A percentile compares a stretch with the other conserved stretches of the same genome.
Evolutionary conservation across 2,888 invertebrate genomes (phyloP).

Genomic region (Dione vanillae): DNA sequence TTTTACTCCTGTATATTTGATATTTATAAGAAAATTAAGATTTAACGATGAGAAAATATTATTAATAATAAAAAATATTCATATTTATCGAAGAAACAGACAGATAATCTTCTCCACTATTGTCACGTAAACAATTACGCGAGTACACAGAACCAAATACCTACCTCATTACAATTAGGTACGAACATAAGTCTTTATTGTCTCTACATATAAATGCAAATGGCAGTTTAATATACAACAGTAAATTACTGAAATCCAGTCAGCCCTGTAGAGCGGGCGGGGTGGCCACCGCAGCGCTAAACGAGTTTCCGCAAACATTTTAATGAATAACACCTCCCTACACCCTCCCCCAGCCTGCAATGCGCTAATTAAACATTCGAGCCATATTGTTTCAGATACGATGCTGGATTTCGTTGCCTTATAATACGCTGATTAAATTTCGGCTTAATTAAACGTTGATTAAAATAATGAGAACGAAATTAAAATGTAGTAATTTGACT

Average conservation of each 20-base stretch:
- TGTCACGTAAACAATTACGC: not conserved
- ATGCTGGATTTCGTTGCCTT: conserved; percentile 67
- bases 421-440: conserved; percentile 57
- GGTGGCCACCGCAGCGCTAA: conserved; percentile 79
- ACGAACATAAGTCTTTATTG: conserved; percentile 5
- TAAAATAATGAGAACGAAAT: conserved; percentile 50
- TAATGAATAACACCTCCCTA: conserved; percentile 82
- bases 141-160: not conserved
- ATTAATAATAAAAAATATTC: not conserved
- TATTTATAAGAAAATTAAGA: no score
- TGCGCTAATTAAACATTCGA: conserved; percentile 84
- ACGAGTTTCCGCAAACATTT: conserved; percentile 84
- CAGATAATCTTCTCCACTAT: not conserved
- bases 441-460: conserved; percentile 48
- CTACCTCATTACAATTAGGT: not conserved
- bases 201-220: conserved; percentile 19
- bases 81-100: not conserved
- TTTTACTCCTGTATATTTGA: no score
- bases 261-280: conserved; percentile 54
- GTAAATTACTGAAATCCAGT: conserved; percentile 43
- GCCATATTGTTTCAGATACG: conserved; percentile 80
- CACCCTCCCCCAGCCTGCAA: conserved; percentile 63
- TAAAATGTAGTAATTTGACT: conserved; percentile 41
- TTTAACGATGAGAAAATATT: not conserved
- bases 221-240: conserved; percentile 35